Conservation (phyloP, 2,113 vertebrate genomes). For the Proteles cristata region DNA sequence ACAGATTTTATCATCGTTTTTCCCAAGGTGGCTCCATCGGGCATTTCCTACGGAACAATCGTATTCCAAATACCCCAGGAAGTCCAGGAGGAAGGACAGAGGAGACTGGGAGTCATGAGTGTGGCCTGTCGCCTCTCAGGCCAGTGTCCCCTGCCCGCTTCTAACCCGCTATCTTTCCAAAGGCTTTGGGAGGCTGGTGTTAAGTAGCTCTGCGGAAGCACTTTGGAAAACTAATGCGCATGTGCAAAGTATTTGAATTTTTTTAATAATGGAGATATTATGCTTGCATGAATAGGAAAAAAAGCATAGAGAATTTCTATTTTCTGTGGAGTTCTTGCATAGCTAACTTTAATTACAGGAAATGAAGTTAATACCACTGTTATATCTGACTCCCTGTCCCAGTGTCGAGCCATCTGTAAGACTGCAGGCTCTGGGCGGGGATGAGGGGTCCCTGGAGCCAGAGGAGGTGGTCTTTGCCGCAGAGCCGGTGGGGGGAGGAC, state of each 20-base stretch:
- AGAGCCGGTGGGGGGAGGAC: background rate
- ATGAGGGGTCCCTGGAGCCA: rapidly evolving
- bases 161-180: background rate
- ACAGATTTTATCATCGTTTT: background rate
- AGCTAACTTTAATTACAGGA: background rate
- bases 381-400: background rate
- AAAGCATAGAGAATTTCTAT: background rate
- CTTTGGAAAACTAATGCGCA: background rate
- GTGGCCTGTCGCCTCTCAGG: background rate
- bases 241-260: background rate
- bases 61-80: no score
- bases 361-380: rapidly evolving
- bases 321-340: background rate
- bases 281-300: background rate
- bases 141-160: background rate
- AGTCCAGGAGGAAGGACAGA: background rate
- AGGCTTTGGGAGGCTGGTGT: no score
- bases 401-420: no score
- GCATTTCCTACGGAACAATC: background rate
- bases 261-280: background rate
- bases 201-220: no score
- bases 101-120: background rate
- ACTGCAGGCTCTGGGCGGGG: rapidly evolving
- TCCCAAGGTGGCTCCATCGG: background rate
- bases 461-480: background rate